Evolutionary conservation across 2,113 vertebrate species (phyloP).

Genomic region (Prolemur simus): DNA sequence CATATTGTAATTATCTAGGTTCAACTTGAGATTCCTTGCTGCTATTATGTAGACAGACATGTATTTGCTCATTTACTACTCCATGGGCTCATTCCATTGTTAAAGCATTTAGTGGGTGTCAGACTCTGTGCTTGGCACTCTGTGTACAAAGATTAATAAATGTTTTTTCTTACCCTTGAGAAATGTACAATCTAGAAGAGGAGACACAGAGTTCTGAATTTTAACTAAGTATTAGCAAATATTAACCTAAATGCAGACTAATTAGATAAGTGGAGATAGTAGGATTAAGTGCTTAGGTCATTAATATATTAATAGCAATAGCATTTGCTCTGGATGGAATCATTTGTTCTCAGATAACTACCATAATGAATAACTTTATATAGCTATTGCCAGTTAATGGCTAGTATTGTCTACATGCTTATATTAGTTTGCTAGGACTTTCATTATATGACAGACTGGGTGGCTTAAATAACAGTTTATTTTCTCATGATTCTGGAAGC

Average conservation of each 20-base stretch:
- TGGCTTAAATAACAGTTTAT: neutral
- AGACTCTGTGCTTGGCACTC: neutral
- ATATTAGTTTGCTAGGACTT: neutral
- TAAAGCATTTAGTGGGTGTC: neutral
- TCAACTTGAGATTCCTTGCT: neutral
- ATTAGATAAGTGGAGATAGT: neutral
- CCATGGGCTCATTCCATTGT: neutral
- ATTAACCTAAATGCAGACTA: neutral
- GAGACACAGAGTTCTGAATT: neutral
- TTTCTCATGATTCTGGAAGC: neutral
- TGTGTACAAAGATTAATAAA: neutral
- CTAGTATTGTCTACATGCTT: neutral
- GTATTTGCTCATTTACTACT: neutral
- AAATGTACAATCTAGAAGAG: neutral
- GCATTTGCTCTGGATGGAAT: neutral
- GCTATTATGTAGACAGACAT: neutral
- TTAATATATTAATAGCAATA: neutral
- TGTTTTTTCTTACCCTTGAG: neutral
- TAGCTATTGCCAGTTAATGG: too few relatives aligned
- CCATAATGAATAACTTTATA: neutral
- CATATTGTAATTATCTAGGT: neutral
- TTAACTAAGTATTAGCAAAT: neutral
- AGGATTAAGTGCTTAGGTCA: neutral
- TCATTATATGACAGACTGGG: rapidly evolving
- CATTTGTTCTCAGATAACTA: neutral